These are phyloP conservation scores for Thunnus albacares DNA, from an alignment of 2,797 vertebrate species.

Conservation along the genomic window DNA sequence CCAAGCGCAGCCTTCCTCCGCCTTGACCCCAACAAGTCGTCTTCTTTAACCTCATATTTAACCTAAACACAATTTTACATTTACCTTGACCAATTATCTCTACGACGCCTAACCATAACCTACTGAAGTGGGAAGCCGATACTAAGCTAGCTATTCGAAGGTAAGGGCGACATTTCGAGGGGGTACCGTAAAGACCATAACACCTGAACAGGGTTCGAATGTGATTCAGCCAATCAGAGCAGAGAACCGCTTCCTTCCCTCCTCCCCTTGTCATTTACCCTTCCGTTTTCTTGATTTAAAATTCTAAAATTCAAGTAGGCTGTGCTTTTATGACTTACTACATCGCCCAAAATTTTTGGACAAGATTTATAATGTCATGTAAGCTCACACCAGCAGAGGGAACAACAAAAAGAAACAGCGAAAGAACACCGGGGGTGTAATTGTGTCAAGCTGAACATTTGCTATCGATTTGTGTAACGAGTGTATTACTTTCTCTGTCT, in stretches of 20 bases:
- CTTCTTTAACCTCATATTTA: no score
- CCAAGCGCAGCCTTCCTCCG: not conserved
- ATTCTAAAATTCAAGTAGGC: not conserved
- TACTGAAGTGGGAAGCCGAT: no score
- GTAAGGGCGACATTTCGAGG: no score
- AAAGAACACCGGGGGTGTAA: not conserved
- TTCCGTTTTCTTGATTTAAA: not conserved
- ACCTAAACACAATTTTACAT: no score
- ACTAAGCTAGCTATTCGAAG: no score
- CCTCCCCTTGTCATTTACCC: not conserved
- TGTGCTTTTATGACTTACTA: no score
- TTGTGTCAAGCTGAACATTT: not conserved
- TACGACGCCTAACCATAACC: not conserved
- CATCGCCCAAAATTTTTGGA: not conserved
- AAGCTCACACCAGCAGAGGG: not conserved
- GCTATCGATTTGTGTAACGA: not conserved
- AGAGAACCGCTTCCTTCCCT: accelerated
- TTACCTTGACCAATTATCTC: not conserved
- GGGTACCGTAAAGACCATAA: not conserved
- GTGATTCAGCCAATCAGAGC: constrained; percentile 30
- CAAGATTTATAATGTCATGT: not conserved
- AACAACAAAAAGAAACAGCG: not conserved
- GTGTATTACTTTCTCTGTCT: not conserved
- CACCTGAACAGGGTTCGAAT: not conserved
- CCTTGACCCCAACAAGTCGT: no score